Percentiles rank a stretch among this genome's conserved stretches.
Conservation (phyloP, 2,113 vertebrate species). For the Aythya baeri region DNA sequence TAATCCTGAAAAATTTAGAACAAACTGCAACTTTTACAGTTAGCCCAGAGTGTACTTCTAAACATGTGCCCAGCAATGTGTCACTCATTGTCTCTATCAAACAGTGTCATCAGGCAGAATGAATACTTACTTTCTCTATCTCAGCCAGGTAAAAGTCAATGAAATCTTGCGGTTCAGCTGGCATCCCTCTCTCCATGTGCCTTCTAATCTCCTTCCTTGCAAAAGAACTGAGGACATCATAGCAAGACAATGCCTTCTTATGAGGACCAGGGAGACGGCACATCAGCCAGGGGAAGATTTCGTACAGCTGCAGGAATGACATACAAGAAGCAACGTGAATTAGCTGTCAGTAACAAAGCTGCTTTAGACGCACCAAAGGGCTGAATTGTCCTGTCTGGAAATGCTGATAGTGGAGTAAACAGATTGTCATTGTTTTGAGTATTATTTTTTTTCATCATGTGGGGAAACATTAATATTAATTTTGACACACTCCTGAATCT, state of each 20-base stretch:
- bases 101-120: neutral
- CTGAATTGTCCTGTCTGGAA: neutral
- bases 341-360: neutral
- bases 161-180: constrained; percentile 49
- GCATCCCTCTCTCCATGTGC: neutral
- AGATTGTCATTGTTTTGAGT: neutral
- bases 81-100: neutral
- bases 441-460: neutral
- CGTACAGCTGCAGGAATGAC: constrained; percentile 57
- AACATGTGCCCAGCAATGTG: neutral
- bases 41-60: neutral
- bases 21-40: neutral
- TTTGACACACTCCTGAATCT: neutral
- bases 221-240: constrained; percentile 18
- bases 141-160: constrained; percentile 72
- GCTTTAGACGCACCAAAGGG: neutral
- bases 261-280: constrained; percentile 63
- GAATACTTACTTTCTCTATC: constrained; percentile 62
- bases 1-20: neutral
- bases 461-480: neutral
- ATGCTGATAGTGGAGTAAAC: neutral
- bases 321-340: neutral
- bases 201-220: constrained; percentile 55
- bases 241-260: neutral
- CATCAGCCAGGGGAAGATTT: constrained; percentile 66